A percentile compares a stretch with the other conserved stretches of the same genome.
Conservation (phyloP, 2,888 invertebrate genomes). For the Ctena decussata region DNA sequence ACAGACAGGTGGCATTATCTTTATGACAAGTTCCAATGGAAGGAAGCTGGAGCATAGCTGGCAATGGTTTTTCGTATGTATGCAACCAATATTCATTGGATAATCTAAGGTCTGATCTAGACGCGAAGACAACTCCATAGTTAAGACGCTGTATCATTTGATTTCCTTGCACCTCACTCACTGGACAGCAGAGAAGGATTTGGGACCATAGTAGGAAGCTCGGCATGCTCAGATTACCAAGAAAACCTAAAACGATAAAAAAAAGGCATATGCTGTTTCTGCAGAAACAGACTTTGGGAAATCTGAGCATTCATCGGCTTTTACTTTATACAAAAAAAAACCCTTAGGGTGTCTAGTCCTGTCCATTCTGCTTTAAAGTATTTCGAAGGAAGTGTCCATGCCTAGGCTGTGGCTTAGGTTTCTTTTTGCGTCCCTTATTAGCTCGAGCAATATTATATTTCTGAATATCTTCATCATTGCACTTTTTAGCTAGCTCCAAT, state of each 20-base stretch:
- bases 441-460: neutral
- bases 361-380: neutral
- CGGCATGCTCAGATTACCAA: neutral
- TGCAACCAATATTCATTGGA: slow-evolving; percentile 19
- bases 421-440: neutral
- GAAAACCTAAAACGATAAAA: neutral
- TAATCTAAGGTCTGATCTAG: neutral
- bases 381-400: neutral
- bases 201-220: neutral
- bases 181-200: neutral
- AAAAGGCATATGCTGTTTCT: neutral
- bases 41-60: neutral
- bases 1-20: neutral
- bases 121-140: neutral
- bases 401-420: neutral
- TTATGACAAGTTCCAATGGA: slow-evolving; percentile 5
- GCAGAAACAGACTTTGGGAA: neutral
- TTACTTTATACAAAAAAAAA: neutral
- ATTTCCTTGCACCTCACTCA: neutral
- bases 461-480: neutral
- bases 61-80: neutral
- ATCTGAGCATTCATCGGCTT: neutral
- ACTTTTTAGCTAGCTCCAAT: neutral
- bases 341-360: neutral
- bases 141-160: neutral